A percentile compares a stretch with the other conserved stretches of the same genome.
phyloP scores from a whole-genome alignment of 2,113 vertebrate genomes.

The Panurus biarmicus region DNA sequence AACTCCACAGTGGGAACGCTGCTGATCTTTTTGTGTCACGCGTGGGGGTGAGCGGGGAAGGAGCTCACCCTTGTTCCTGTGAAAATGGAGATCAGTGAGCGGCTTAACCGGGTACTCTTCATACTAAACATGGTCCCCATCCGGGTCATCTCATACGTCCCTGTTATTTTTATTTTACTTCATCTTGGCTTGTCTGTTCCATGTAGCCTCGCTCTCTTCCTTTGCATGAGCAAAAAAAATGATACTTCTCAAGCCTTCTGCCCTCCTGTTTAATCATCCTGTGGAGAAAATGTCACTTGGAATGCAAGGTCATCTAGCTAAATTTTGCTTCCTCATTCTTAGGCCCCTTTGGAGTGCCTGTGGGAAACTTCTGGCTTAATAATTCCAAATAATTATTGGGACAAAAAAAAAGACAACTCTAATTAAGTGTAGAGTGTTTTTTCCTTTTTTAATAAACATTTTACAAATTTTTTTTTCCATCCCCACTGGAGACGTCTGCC shows the following conservation, averaged over 20 bases:
- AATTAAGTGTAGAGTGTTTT: not conserved
- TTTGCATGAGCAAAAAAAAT: not conserved
- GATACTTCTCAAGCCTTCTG: not conserved
- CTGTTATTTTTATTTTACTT: not conserved
- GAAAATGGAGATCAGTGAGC: not conserved
- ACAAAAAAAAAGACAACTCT: not conserved
- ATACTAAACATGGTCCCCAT: not conserved
- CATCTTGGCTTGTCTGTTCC: not conserved
- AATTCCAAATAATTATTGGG: not conserved
- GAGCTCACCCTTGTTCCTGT: not conserved
- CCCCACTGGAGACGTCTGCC: not conserved
- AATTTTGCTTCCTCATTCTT: conserved; percentile 12
- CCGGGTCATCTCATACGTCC: not conserved
- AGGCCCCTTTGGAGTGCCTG: not conserved
- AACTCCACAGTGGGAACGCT: not conserved
- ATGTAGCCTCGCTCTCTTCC: not conserved
- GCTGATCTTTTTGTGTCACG: not conserved
- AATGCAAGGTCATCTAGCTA: conserved; percentile 56
- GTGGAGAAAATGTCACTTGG: not conserved
- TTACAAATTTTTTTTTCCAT: not conserved
- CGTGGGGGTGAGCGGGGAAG: not conserved
- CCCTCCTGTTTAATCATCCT: not conserved
- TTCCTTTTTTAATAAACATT: not conserved
- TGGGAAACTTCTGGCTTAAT: not conserved
- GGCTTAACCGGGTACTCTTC: not conserved